A percentile compares a stretch with the other conserved stretches of the same genome.
Conservation (phyloP, 2,797 vertebrate genomes). For the Hephaestus fuliginosus region DNA sequence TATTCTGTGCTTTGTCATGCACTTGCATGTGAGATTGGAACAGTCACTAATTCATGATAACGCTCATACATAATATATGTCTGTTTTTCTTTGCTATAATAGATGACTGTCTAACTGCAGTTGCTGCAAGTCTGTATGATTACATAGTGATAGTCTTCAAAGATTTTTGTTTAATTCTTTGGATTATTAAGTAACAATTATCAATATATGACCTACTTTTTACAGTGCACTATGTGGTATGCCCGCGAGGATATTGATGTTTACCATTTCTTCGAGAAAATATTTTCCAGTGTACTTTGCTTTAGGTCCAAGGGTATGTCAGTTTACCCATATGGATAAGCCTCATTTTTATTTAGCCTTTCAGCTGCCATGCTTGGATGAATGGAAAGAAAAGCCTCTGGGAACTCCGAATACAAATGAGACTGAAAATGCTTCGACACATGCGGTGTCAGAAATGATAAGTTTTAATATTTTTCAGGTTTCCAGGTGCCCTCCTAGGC, state of each 20-base stretch:
- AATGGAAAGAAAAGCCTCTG: conserved; percentile 68
- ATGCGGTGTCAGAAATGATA: conserved; percentile 72
- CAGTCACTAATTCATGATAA: conserved; percentile 39
- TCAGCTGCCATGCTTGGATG: conserved; percentile 65
- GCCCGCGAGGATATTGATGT: conserved; percentile 34
- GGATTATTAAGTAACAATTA: conserved; percentile 1
- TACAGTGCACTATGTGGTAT: conserved; percentile 24
- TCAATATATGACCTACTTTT: conserved; percentile 17
- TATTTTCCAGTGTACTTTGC: conserved; percentile 46
- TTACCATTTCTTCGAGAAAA: conserved; percentile 55
- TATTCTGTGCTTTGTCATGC: conserved; percentile 51
- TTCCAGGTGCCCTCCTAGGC: conserved; percentile 41
- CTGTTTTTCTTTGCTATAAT: conserved; percentile 38
- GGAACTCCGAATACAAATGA: conserved; percentile 74
- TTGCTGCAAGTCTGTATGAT: conserved; percentile 11
- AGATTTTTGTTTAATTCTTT: background rate
- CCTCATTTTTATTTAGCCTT: conserved; percentile 66
- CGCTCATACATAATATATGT: conserved; percentile 28
- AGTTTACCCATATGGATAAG: conserved; percentile 69
- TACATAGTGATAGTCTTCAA: background rate
- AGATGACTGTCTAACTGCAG: background rate
- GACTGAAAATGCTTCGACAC: conserved; percentile 62
- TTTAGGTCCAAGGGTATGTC: conserved; percentile 64
- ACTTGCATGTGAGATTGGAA: conserved; percentile 29
- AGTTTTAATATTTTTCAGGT: conserved; percentile 61